A percentile compares a stretch with the other conserved stretches of the same genome.
These are phyloP conservation scores for Porites rus DNA, from an alignment of 92 coral and sea anemone genomes.

Conservation along the genomic window DNA sequence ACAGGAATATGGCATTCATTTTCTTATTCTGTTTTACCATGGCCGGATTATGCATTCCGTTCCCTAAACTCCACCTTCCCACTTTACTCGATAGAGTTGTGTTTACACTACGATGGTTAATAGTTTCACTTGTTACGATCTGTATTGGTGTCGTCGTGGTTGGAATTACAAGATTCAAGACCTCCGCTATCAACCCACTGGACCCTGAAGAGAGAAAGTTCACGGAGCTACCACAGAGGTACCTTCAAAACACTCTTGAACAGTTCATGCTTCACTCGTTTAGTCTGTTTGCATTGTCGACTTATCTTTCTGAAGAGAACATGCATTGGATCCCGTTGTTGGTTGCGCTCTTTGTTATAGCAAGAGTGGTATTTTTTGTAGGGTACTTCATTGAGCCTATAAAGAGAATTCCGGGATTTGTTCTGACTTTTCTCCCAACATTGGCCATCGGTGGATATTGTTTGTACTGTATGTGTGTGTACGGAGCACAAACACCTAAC, in stretches of 20 bases:
- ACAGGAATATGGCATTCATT: neutral
- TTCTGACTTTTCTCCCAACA: constrained; percentile 56
- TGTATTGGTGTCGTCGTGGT: constrained; percentile 59
- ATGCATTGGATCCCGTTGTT: constrained; percentile 57
- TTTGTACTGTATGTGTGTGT: constrained; percentile 26
- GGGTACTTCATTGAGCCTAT: constrained; percentile 45
- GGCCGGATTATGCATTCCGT: neutral
- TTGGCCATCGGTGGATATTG: constrained; percentile 35
- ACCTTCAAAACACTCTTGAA: constrained; percentile 67
- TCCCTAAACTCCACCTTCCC: constrained; percentile 47
- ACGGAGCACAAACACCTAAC: neutral
- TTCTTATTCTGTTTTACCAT: neutral
- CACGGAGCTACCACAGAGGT: constrained; percentile 37
- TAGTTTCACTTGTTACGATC: constrained; percentile 50
- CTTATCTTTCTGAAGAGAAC: constrained; percentile 51
- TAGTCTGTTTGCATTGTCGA: constrained; percentile 47
- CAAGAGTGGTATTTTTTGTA: constrained; percentile 44
- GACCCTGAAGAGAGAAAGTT: constrained; percentile 19
- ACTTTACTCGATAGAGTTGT: constrained; percentile 46
- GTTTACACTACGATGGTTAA: constrained; percentile 51
- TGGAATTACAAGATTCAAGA: constrained; percentile 31
- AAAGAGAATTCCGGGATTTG: constrained; percentile 49
- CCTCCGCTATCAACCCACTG: constrained; percentile 68
- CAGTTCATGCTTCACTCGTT: constrained; percentile 69
- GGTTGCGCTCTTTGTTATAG: constrained; percentile 42